Conservation (phyloP, 1,140 invertebrate species). For the Monochamus saltuarius region DNA sequence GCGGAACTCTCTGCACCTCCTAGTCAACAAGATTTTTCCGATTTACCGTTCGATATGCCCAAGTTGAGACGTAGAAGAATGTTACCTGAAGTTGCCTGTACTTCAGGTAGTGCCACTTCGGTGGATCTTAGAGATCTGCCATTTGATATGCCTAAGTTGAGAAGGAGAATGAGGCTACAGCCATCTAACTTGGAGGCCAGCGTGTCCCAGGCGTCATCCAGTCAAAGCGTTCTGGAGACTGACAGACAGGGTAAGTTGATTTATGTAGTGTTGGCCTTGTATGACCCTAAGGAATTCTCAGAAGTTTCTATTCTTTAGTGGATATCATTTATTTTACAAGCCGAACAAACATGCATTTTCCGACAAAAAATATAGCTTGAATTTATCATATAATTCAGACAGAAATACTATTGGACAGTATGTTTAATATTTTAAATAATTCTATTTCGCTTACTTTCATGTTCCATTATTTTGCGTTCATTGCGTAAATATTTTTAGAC, state of each 20-base stretch:
- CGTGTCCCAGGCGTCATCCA: constrained; percentile 75
- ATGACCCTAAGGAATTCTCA: neutral
- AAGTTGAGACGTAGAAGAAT: constrained; percentile 73
- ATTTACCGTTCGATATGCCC: constrained; percentile 88
- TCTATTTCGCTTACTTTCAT: too few relatives aligned
- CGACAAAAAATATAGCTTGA: too few relatives aligned
- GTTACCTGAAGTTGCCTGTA: constrained; percentile 62
- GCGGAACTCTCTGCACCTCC: constrained; percentile 39
- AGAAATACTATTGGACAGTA: too few relatives aligned
- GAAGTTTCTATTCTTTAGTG: too few relatives aligned
- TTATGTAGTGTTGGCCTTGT: constrained; percentile 5
- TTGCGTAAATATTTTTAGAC: too few relatives aligned
- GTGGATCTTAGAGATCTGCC: constrained; percentile 77
- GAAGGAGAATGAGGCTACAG: constrained; percentile 63
- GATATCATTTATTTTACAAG: too few relatives aligned
- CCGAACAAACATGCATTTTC: too few relatives aligned
- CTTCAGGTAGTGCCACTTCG: constrained; percentile 69
- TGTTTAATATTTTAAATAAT: too few relatives aligned
- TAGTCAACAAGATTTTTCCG: constrained; percentile 61
- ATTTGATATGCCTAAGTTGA: constrained; percentile 86
- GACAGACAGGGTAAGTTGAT: constrained; percentile 54
- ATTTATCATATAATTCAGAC: neutral
- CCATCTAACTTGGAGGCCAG: constrained; percentile 62
- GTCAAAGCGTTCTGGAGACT: constrained; percentile 71
- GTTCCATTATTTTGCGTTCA: too few relatives aligned